Base-by-base conservation (phyloP, 2,888 invertebrate genomes). In the Tachina fera region DNA sequence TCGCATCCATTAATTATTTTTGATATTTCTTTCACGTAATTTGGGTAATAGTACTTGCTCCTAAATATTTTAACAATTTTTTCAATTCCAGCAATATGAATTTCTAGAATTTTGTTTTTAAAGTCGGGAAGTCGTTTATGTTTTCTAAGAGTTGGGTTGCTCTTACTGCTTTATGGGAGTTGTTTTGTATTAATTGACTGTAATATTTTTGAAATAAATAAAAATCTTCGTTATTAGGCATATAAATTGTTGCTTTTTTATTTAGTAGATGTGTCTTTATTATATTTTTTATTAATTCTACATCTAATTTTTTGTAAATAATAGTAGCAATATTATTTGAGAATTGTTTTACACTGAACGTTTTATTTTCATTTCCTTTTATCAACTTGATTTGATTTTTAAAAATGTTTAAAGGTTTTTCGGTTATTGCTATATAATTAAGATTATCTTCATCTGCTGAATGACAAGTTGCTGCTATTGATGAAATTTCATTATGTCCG, bases 161-260 rank as follows among this genome's bases (percentile, higher is more conserved):
- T 51, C 68, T 68, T 47, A 45, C 13, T 39, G 60, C 16, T 49
- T 47, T 68, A 45, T 49, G n/a, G 3, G 47, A 47, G 10, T 61
- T 70, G n/a, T 43, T 71, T 41, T 61, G 67, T 56, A 70, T 47
- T 58, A 63, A 47, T 56, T 45, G 67, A 60, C 31, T 71, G 78
- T 43, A 87, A 31, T 22, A n/a, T 47, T 91, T 74, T 81, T 72
- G 87, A 81, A 86, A 77, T 79, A 13, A 87, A 56, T 65, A 88
- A 89, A n/a, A 89, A 89, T 16, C 89, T 87, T 4, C 85, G 31
- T 39, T 88, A 60, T 60, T 88, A 87, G 58, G 90, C 61, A 72
- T 89, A 90, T 68, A 78, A 3, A 78, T 49, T 31, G 77, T 51
- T 43, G 39, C 9, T 19, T 78, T 63, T 14, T 45, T 63, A 16